These are phyloP conservation scores for Gibbula magus DNA, from an alignment of 2,888 invertebrate species.

Conservation along the genomic window DNA sequence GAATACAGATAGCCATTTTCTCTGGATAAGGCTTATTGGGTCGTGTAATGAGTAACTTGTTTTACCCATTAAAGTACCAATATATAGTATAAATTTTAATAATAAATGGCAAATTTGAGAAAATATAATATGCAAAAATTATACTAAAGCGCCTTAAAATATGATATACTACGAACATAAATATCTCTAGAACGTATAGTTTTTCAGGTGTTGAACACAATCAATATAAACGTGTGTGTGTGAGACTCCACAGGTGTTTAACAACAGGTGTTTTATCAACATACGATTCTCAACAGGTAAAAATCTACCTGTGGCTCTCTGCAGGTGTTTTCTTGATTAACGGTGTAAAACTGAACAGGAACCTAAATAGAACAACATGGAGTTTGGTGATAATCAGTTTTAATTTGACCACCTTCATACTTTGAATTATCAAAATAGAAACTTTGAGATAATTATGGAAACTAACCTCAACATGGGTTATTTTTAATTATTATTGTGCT, in stretches of 20 bases:
- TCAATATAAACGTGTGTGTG: not conserved
- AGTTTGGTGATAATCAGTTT: too few species aligned
- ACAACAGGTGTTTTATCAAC: not conserved
- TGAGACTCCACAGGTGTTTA: not conserved
- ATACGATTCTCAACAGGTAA: not conserved
- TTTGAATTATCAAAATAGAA: not conserved
- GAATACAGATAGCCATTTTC: too few species aligned
- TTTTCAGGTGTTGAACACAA: too few species aligned
- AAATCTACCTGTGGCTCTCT: not conserved
- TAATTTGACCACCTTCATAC: not conserved
- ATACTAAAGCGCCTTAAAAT: too few species aligned
- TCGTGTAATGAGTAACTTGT: too few species aligned
- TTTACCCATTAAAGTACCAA: too few species aligned
- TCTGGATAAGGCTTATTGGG: too few species aligned
- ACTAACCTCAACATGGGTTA: not conserved
- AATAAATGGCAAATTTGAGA: too few species aligned
- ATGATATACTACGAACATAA: too few species aligned
- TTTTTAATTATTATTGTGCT: not conserved
- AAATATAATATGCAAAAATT: too few species aligned
- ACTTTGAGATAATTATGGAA: not conserved
- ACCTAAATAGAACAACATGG: not conserved
- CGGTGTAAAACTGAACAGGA: not conserved
- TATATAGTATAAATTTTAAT: too few species aligned
- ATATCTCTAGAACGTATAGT: too few species aligned
- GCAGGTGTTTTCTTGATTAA: not conserved